These are phyloP conservation scores for Acinonyx jubatus DNA, from an alignment of 2,113 vertebrate genomes.

Conservation along the genomic window DNA sequence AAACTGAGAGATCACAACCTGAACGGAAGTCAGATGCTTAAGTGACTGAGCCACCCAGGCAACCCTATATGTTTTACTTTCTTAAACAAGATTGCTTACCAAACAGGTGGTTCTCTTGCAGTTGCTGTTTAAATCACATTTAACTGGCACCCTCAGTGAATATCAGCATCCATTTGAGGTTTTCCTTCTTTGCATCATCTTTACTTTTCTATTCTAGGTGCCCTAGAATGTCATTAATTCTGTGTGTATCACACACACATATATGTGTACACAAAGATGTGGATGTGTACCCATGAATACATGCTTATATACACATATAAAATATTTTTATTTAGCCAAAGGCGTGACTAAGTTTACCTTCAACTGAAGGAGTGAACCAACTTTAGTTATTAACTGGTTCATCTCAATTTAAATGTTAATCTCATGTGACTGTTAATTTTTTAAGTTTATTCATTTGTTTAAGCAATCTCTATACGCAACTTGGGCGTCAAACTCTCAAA, in stretches of 20 bases:
- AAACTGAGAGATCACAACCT: too few relatives aligned
- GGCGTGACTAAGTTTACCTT: neutral
- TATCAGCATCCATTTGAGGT: conserved; percentile 44
- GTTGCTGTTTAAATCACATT: conserved; percentile 10
- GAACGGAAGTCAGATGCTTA: too few relatives aligned
- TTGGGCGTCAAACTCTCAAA: neutral
- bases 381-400: conserved; percentile 47
- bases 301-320: neutral
- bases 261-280: neutral
- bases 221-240: neutral
- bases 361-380: conserved; percentile 55
- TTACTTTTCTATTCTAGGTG: conserved; percentile 46
- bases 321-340: neutral
- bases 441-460: neutral
- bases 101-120: neutral
- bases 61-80: neutral
- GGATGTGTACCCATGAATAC: neutral
- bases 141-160: conserved; percentile 24
- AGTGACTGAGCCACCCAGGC: too few relatives aligned
- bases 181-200: conserved; percentile 54
- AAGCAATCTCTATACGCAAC: neutral
- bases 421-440: conserved; percentile 53
- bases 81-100: neutral
- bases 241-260: neutral
- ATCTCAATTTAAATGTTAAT: conserved; percentile 59